phyloP scores from a whole-genome alignment of 2,888 invertebrate species.

The Nowickia ferox region DNA sequence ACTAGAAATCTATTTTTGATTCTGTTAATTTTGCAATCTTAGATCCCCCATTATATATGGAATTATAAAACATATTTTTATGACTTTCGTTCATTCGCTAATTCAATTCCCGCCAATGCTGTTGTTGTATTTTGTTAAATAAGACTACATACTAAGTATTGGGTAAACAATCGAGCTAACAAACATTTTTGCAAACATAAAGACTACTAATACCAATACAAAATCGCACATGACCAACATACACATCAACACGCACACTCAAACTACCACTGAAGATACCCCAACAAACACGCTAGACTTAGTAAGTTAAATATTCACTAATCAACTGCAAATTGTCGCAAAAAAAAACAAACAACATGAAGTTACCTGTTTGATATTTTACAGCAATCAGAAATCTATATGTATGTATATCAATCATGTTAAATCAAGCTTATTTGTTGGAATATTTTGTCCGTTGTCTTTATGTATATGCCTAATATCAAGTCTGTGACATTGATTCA shows the following conservation, averaged over 20 bases:
- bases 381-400: too few relatives aligned
- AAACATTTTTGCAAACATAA: not conserved
- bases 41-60: slow-evolving; percentile 50
- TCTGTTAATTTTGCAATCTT: slow-evolving; percentile 59
- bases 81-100: slow-evolving; percentile 40
- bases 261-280: not conserved
- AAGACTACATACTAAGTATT: not conserved
- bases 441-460: too few relatives aligned
- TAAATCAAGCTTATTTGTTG: too few relatives aligned
- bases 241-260: not conserved
- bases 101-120: not conserved
- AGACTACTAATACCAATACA: not conserved
- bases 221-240: not conserved
- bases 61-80: slow-evolving; percentile 2
- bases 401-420: too few relatives aligned
- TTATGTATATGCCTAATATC: too few relatives aligned
- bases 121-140: slow-evolving; percentile 28
- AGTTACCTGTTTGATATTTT: too few relatives aligned
- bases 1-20: slow-evolving; percentile 45
- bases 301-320: too few relatives aligned
- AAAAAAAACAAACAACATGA: too few relatives aligned
- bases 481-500: too few relatives aligned
- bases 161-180: slow-evolving; percentile 24
- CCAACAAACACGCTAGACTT: not conserved
- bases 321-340: too few relatives aligned